Evolutionary conservation across 2,113 vertebrate genomes (phyloP), one percentile per base, ranked within the genome.

Genomic region (Crotalus horridus): DNA sequence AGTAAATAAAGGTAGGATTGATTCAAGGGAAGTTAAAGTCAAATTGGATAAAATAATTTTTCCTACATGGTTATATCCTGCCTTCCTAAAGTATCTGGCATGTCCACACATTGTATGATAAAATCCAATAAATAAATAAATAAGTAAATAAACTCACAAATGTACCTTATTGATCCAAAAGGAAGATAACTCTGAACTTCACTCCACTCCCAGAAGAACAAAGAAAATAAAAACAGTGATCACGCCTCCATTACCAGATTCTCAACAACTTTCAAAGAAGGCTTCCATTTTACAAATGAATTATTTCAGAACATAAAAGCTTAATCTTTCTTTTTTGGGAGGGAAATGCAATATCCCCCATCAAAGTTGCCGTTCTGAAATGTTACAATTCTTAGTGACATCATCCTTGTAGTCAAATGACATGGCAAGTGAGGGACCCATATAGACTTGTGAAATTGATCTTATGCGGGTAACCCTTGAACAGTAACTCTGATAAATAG

Each of bases 1-100:
- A 88, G 59, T 92, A 93, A 95, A 96, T 91, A 85, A 46, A 87
- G 33, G 61, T 81, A 29, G 88, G 58, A 96, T 89, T 91, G 91
- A 92, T 61, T 90, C 87, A 96, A 94, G 94, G 55, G 92, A 94
- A 39, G 13, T 90, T 88, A 92, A 94, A 93, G 93, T 94, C 92
- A 39, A 21, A 81, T 81, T 3, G 1, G 39, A 21, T 91, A 91
- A 93, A 95, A 54, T 89, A 94, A 87, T 89, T 33, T 89, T n/a
- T 9, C 69, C 61, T 94, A 95, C 74, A 92, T 90, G 91, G 93
- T 89, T 69, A 92, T 90, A 88, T 23, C 74, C 56, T 95, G 94
- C 92, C 74, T 58, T 92, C 91, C 92, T 86, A 88, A n/a, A 13
- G 85, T 90, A 95, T 93, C 92, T 95, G 94, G 94, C 96, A 95